Evolutionary conservation across 1,140 invertebrate species (phyloP).

Genomic region (Drosophila persimilis): DNA sequence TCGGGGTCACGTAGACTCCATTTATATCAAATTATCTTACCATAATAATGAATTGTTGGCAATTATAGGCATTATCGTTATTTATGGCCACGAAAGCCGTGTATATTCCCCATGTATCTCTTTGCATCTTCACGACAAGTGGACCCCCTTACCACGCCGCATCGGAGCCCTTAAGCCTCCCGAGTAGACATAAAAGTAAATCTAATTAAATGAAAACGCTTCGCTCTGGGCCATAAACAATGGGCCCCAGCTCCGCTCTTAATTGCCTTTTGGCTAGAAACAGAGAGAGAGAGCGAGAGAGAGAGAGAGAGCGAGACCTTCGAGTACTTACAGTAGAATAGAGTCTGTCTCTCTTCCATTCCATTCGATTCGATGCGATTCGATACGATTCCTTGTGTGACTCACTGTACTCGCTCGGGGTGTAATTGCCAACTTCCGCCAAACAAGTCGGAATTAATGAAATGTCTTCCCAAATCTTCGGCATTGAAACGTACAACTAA

Average conservation of each 20-base stretch:
- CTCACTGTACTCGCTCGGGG: slow-evolving; percentile 21
- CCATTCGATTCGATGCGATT: slow-evolving; percentile 13
- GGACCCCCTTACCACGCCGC: not conserved
- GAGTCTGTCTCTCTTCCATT: not conserved
- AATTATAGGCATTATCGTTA: slow-evolving; percentile 83
- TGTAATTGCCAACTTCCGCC: slow-evolving; percentile 65
- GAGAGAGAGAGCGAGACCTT: not conserved
- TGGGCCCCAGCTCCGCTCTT: slow-evolving; percentile 30
- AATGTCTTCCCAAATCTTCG: slow-evolving; percentile 44
- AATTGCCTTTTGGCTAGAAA: slow-evolving; percentile 44
- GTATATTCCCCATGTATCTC: slow-evolving; percentile 53
- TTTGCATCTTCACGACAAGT: slow-evolving; percentile 37
- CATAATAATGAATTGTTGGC: slow-evolving; percentile 83
- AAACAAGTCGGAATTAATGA: slow-evolving; percentile 39
- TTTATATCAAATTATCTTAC: slow-evolving; percentile 82
- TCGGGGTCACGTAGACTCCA: slow-evolving; percentile 80
- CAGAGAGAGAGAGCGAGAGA: not conserved
- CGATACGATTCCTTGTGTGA: slow-evolving; percentile 20
- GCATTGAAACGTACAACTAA: slow-evolving; percentile 40
- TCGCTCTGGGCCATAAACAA: slow-evolving; percentile 48
- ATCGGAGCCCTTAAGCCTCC: slow-evolving; percentile 30
- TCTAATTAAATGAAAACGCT: slow-evolving; percentile 73
- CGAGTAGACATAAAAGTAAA: slow-evolving; percentile 63
- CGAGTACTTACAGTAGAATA: not conserved
- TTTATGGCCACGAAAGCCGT: slow-evolving; percentile 75